Evolutionary conservation across 2,113 vertebrate species (phyloP), one percentile per base, ranked within the genome.

Genomic region (Bucco capensis): DNA sequence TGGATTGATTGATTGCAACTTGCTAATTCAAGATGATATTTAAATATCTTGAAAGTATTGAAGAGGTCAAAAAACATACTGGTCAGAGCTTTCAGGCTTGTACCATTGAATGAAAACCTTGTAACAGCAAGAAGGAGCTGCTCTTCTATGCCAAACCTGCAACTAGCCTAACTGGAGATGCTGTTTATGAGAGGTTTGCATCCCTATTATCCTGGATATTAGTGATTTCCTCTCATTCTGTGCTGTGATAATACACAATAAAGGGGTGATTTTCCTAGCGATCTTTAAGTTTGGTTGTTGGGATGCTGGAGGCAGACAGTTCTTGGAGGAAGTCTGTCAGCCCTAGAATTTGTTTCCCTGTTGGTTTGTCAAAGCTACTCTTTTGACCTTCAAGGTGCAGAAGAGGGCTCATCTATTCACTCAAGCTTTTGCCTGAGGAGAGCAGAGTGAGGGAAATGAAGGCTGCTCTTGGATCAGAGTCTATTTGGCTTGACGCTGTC

Each of bases 301-400:
- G 92, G 64, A 76, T 85, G 92, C 96, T 94, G 82, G 76, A 91
- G 94, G 93, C 58, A 0, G 88, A 82, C 0, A 1, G 24, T 88
- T 95, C 61, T 67, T 67, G 49, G 47, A 94, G 84, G 75, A 94
- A 91, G 86, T 44, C 83, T 96, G 94, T 96, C 95, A 97, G 89
- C 28, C 81, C 74, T 88, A 79, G 86, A 73, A 72, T 76, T 91
- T 89, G 92, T 92, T 94, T 96, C 89, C 86, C 85, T 78, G 57
- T 95, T 95, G 90, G 90, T 93, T 94, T 94, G 74, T 96, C 95
- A 95, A 54, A 96, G 90, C 87, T 93, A 89, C 92, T 95, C 90
- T 83, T 93, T 85, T 96, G 95, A 96, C 96, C 96, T 97, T 96
- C 96, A 97, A 96, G 96, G 95, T 94, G 94, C 93, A 96, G 90